Evolutionary conservation across 2,113 vertebrate species (phyloP).

Genomic region (Orcinus orca): DNA sequence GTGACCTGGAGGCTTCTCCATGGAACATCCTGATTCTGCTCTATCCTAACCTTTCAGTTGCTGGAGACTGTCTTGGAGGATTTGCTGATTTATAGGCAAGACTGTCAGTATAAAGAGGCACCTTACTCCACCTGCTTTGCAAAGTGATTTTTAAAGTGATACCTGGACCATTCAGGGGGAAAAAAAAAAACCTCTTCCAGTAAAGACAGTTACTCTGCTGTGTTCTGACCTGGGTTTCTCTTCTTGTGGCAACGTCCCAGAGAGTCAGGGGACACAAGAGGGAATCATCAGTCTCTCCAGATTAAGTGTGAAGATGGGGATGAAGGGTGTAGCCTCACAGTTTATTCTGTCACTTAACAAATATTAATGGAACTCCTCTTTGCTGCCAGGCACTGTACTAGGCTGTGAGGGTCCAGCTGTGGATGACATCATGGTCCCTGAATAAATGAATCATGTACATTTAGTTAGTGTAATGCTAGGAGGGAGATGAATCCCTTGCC

Average conservation of each 20-base stretch:
- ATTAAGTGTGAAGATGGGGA: neutral
- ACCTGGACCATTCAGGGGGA: neutral
- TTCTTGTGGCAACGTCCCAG: neutral
- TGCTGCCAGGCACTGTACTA: neutral
- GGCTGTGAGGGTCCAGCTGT: neutral
- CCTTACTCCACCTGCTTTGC: neutral
- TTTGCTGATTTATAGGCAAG: neutral
- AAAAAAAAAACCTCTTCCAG: neutral
- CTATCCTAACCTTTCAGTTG: neutral
- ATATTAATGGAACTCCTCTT: neutral
- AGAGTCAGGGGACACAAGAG: neutral
- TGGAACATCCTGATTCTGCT: neutral
- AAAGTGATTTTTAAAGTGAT: neutral
- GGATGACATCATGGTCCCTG: neutral
- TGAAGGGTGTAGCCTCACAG: neutral
- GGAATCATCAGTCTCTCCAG: neutral
- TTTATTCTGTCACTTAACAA: neutral
- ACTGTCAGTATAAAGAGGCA: neutral
- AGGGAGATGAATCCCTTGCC: neutral
- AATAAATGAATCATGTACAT: neutral
- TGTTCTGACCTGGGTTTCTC: neutral
- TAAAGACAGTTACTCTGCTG: neutral
- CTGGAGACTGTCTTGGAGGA: neutral
- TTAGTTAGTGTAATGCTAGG: neutral
- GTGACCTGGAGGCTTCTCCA: neutral